Conservation (phyloP, 1,140 invertebrate genomes). For the Alviniconcha marisindica region DNA sequence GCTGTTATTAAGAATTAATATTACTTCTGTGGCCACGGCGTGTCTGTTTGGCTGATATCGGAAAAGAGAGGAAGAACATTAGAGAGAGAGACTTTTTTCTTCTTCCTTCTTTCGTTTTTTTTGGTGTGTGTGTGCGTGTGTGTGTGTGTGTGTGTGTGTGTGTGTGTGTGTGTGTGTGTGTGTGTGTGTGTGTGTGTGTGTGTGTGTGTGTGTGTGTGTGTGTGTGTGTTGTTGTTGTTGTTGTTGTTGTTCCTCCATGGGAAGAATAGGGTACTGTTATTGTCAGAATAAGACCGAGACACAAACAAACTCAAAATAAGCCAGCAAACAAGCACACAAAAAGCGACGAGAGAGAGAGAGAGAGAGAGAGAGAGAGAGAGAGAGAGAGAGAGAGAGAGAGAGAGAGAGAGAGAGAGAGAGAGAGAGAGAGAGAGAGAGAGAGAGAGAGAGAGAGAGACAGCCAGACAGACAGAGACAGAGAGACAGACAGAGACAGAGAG, state of each 20-base stretch:
- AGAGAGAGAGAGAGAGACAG: slow-evolving; percentile 15
- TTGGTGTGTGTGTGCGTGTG: background rate
- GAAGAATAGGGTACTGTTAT: too few relatives aligned
- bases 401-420: background rate
- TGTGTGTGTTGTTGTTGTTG: background rate
- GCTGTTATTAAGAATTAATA: too few relatives aligned
- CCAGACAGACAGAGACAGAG: background rate
- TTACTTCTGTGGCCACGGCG: too few relatives aligned
- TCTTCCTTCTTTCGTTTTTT: too few relatives aligned
- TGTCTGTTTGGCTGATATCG: too few relatives aligned
- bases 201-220: too few relatives aligned
- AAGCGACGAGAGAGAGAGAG: background rate
- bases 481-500: background rate
- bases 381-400: background rate
- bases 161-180: background rate
- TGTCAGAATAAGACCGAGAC: too few relatives aligned
- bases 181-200: too few relatives aligned
- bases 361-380: background rate
- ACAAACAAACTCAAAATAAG: too few relatives aligned
- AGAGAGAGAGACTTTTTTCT: too few relatives aligned
- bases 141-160: background rate
- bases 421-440: background rate
- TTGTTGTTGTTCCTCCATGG: background rate
- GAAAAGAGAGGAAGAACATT: too few relatives aligned
- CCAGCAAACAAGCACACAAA: too few relatives aligned